phyloP scores from a whole-genome alignment of 2,888 invertebrate genomes.

The Flexamia atlantica region DNA sequence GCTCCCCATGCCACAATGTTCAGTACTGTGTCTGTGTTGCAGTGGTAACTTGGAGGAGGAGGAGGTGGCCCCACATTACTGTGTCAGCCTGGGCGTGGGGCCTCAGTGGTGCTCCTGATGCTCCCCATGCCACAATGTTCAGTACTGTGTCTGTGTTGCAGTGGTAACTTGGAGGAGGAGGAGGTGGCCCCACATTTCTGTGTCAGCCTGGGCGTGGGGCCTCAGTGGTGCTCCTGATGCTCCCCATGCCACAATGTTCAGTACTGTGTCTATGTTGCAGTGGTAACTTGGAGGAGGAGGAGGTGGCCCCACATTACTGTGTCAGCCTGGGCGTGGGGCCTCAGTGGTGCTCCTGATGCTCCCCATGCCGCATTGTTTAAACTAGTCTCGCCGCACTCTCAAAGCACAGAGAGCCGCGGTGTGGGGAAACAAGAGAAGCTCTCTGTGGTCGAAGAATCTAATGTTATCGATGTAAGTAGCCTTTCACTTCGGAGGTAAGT shows the following conservation, averaged over 20 bases:
- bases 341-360: slow-evolving; percentile 99
- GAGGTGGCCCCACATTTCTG: slow-evolving; percentile 75
- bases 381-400: slow-evolving; percentile 73
- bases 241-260: slow-evolving; percentile 23
- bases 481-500: background rate
- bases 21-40: no score
- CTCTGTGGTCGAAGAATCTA: slow-evolving; percentile 78
- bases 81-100: no score
- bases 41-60: no score
- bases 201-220: slow-evolving; percentile 77
- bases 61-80: no score
- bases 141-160: slow-evolving; percentile 24
- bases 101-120: slow-evolving; percentile 53
- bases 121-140: slow-evolving; percentile 30
- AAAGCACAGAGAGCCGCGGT: slow-evolving; percentile 84
- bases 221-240: slow-evolving; percentile 54
- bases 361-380: slow-evolving; percentile 88
- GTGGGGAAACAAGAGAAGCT: slow-evolving; percentile 84
- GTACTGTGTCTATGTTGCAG: slow-evolving; percentile 66
- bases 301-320: slow-evolving; percentile 75
- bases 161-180: slow-evolving; percentile 66
- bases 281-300: slow-evolving; percentile 69
- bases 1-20: no score
- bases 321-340: slow-evolving; percentile 98
- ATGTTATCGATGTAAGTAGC: slow-evolving; percentile 74